phyloP scores from a whole-genome alignment of 2,113 vertebrate genomes.

The Myrmecobius fasciatus region DNA sequence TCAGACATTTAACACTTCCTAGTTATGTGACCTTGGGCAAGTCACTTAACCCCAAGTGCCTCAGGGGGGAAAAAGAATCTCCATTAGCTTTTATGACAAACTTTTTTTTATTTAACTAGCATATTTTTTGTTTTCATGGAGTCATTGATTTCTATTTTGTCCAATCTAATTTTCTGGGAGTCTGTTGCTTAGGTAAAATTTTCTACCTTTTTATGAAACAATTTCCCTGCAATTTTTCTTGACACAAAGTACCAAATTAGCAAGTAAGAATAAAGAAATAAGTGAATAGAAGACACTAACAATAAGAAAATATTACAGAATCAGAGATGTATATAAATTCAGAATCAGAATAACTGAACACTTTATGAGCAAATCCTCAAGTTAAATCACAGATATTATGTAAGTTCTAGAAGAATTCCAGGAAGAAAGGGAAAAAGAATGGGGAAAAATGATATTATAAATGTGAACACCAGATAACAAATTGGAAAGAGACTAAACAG shows the following conservation, averaged over 20 bases:
- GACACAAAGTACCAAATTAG: neutral
- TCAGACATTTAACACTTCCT: no score
- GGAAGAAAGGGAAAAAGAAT: neutral
- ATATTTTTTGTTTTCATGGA: neutral
- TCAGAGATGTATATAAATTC: no score
- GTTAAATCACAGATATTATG: neutral
- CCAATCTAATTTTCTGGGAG: neutral
- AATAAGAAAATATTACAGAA: neutral
- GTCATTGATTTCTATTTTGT: neutral
- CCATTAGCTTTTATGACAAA: neutral
- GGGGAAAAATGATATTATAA: neutral
- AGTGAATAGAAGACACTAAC: neutral
- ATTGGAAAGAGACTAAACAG: neutral
- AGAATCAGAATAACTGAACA: neutral
- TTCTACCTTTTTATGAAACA: neutral
- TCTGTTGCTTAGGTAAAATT: neutral
- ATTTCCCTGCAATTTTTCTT: neutral
- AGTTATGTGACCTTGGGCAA: no score
- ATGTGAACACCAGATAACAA: neutral
- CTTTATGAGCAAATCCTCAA: neutral
- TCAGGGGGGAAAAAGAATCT: no score
- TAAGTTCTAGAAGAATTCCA: neutral
- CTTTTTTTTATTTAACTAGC: neutral
- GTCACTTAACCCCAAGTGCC: no score
- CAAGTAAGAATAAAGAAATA: neutral